Conservation (phyloP, 1,140 invertebrate genomes). For the Neuroterus valhalla region DNA sequence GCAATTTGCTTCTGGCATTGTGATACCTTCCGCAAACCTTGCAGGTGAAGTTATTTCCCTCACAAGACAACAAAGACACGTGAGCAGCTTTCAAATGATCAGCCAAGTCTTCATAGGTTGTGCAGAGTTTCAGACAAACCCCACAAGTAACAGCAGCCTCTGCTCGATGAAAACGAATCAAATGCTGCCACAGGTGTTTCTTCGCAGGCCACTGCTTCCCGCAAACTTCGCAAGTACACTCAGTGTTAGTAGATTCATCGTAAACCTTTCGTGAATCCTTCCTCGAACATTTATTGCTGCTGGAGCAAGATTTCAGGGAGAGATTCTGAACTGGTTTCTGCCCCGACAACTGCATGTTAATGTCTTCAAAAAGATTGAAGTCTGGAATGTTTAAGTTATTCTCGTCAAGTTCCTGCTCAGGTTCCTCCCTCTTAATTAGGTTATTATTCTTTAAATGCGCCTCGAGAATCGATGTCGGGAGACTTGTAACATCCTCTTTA, state of each 20-base stretch:
- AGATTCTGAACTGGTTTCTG: slow-evolving; percentile 70
- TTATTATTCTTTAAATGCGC: slow-evolving; percentile 71
- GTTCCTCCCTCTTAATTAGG: slow-evolving; percentile 67
- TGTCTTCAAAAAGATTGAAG: slow-evolving; percentile 72
- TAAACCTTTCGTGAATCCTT: slow-evolving; percentile 73
- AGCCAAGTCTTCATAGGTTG: slow-evolving; percentile 74
- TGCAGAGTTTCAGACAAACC: slow-evolving; percentile 78
- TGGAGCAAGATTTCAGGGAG: slow-evolving; percentile 57
- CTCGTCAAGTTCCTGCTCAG: slow-evolving; percentile 56
- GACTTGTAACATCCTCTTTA: slow-evolving; percentile 39
- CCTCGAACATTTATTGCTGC: slow-evolving; percentile 66
- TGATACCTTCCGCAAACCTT: slow-evolving; percentile 79
- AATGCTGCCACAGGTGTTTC: slow-evolving; percentile 80
- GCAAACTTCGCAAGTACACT: slow-evolving; percentile 77
- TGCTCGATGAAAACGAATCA: slow-evolving; percentile 77
- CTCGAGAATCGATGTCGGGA: slow-evolving; percentile 65
- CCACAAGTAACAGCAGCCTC: slow-evolving; percentile 79
- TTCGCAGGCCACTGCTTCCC: slow-evolving; percentile 79
- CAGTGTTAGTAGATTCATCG: slow-evolving; percentile 72
- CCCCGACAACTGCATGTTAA: slow-evolving; percentile 70
- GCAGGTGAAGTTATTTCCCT: slow-evolving; percentile 79
- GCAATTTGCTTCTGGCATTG: slow-evolving; percentile 78
- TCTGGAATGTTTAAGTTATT: slow-evolving; percentile 72
- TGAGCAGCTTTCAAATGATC: slow-evolving; percentile 76
- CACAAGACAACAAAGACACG: slow-evolving; percentile 73